phyloP scores from a whole-genome alignment of 2,888 invertebrate genomes.

The Acanthosoma haemorrhoidale region DNA sequence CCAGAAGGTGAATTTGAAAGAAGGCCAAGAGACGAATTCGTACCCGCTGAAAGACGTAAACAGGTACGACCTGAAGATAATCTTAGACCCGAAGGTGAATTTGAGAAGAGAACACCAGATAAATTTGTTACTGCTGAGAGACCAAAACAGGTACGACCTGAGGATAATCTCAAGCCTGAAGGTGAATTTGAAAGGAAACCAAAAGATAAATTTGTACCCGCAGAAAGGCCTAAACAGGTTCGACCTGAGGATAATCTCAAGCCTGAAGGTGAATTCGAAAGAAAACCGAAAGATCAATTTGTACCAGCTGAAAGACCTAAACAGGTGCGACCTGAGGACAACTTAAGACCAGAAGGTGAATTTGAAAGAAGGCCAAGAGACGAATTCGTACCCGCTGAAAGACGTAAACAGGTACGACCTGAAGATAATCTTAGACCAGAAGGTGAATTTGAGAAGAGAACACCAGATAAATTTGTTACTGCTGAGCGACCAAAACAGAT shows the following conservation, averaged over 20 bases:
- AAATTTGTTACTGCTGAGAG: constrained; percentile 49
- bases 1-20: constrained; percentile 48
- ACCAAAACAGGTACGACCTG: constrained; percentile 46
- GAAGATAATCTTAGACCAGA: constrained; percentile 54
- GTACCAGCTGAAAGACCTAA: constrained; percentile 53
- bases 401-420: constrained; percentile 48
- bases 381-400: constrained; percentile 44
- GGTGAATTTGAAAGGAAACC: constrained; percentile 49
- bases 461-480: constrained; percentile 46
- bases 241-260: constrained; percentile 53
- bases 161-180: constrained; percentile 48
- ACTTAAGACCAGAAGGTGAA: constrained; percentile 47
- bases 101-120: constrained; percentile 44
- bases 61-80: constrained; percentile 48
- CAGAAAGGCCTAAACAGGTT: constrained; percentile 44
- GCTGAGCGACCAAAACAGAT: constrained; percentile 48
- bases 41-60: constrained; percentile 50
- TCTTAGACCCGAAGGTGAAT: constrained; percentile 48
- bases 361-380: constrained; percentile 51
- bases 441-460: constrained; percentile 52
- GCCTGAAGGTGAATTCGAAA: constrained; percentile 54
- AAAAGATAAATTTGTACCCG: constrained; percentile 40
- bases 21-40: constrained; percentile 46
- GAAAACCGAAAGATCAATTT: constrained; percentile 45
- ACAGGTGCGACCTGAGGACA: constrained; percentile 49